These are phyloP conservation scores for Aquatica leii DNA, from an alignment of 2,888 invertebrate genomes.

Conservation along the genomic window DNA sequence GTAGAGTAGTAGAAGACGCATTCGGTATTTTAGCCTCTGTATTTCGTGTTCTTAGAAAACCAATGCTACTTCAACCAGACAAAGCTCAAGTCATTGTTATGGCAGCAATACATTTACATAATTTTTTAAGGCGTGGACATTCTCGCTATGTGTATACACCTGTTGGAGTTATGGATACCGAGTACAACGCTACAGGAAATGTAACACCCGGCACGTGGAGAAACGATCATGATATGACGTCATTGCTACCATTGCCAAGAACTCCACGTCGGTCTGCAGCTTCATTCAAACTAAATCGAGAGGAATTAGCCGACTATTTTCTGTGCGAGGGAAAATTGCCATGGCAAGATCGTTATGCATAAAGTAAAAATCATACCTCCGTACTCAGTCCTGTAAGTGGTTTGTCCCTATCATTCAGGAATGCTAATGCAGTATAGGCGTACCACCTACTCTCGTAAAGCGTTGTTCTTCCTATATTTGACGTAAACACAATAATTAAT, in stretches of 20 bases:
- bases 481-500: too few relatives aligned
- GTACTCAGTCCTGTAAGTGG: not conserved
- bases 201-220: constrained; percentile 10
- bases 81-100: not conserved
- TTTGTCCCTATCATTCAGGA: not conserved
- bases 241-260: not conserved
- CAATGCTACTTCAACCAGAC: not conserved
- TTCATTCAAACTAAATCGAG: constrained; percentile 12
- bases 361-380: not conserved
- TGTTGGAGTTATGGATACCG: not conserved
- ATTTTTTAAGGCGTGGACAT: not conserved
- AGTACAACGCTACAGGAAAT: not conserved
- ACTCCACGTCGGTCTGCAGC: constrained; percentile 11
- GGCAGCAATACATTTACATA: not conserved
- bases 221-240: not conserved
- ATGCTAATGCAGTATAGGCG: not conserved
- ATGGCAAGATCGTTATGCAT: constrained; percentile 14
- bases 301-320: too few relatives aligned
- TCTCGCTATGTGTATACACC: not conserved
- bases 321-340: constrained; percentile 8
- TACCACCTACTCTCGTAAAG: constrained; percentile 12
- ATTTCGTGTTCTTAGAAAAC: not conserved
- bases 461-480: constrained; percentile 1
- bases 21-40: constrained; percentile 1
- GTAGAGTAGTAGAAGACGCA: constrained; percentile 4